Evolutionary conservation across 2,888 invertebrate genomes (phyloP), one percentile per base, ranked within the genome.

Genomic region (Ceratothoa steindachneri): DNA sequence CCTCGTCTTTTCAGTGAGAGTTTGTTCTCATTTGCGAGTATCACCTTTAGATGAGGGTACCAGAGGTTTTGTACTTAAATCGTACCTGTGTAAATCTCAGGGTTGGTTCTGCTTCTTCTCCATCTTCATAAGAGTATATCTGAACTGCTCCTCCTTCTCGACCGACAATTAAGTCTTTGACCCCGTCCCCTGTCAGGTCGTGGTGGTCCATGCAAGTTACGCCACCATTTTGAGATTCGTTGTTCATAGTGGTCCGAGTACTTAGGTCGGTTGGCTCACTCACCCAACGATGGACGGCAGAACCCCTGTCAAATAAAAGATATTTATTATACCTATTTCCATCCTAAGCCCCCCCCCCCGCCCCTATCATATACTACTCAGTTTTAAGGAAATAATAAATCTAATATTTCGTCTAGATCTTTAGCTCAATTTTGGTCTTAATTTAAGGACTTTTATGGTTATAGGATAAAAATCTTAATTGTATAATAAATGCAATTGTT

Each of bases 61-160:
- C n/a, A n/a, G n/a, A n/a, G n/a, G n/a, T n/a, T n/a, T n/a, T n/a
- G 19, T 30, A 64, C 15, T 22, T 1, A n/a, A 15, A 74, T 80
- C 86, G 84, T 83, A 89, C 89, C 81, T 88, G 87, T 71, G 85
- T 85, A 83, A 86, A 89, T 81, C 89, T 86, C 30, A 88, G 83
- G 12, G 85, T 83, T 0, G 89, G 87, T 77, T 86, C 86, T 66
- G 86, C 83, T 27, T 88, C 87, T 81, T 88, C 87, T n/a, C 85
- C 85, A 41, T 87, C 84, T 72, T 85, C 86, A 80, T 86, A 85
- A 31, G 85, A 84, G 82, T 92, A 90, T 12, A 95, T 88, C 81
- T 96, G 93, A 69, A 97, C 87, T 51, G 89, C 89, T 9, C 97
- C 97, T 85, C 97, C 95, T 80, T 92, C 90, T 55, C 95, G 89